These are phyloP conservation scores for Sylvia borin DNA, from an alignment of 2,797 vertebrate genomes.

Conservation along the genomic window DNA sequence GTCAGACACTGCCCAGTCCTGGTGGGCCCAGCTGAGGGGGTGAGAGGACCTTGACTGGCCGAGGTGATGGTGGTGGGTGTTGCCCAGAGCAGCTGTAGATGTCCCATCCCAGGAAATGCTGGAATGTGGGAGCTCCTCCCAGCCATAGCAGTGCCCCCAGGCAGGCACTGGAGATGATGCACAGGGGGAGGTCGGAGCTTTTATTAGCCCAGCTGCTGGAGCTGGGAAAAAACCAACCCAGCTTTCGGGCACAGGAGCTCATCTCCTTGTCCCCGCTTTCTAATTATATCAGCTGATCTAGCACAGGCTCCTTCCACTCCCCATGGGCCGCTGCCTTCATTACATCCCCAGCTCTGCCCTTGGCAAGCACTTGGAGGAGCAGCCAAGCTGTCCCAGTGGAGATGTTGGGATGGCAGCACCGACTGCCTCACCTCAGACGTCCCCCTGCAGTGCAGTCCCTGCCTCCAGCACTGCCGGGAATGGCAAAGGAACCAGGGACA, in stretches of 20 bases:
- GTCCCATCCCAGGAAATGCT: not conserved
- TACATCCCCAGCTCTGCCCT: not conserved
- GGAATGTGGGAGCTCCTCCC: not conserved
- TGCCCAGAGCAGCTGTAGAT: not conserved
- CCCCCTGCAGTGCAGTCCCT: not conserved
- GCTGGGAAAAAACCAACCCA: constrained; percentile 6
- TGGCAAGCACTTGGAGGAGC: not conserved
- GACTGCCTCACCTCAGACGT: not conserved
- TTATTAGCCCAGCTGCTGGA: constrained; percentile 32
- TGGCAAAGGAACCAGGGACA: not conserved
- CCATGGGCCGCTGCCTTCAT: not conserved
- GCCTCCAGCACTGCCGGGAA: not conserved
- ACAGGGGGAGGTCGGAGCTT: not conserved
- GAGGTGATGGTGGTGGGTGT: rapidly evolving
- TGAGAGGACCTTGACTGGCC: not conserved
- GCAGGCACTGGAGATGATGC: not conserved
- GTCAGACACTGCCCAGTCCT: rapidly evolving
- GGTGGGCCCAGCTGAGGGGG: rapidly evolving
- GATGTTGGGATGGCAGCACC: not conserved
- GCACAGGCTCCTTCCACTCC: constrained; percentile 6
- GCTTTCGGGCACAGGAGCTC: not conserved
- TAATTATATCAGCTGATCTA: constrained; percentile 58
- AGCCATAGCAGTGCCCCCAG: not conserved
- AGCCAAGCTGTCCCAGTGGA: not conserved
- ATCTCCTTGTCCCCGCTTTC: constrained; percentile 46